Evolutionary conservation across 2,888 invertebrate genomes (phyloP).

Genomic region (Myathropa florea): DNA sequence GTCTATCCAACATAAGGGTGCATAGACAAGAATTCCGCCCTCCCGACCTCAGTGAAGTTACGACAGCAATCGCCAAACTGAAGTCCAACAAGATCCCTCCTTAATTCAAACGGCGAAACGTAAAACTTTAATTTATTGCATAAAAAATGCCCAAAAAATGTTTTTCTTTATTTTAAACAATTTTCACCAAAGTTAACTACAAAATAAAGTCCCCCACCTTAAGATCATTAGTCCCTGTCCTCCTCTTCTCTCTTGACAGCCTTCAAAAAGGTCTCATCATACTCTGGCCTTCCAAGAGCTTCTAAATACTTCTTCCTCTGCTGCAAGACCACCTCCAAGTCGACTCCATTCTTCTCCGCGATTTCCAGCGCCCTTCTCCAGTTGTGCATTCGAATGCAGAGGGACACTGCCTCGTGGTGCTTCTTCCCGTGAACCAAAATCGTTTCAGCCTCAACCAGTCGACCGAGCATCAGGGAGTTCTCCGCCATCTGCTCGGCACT

Average conservation of each 20-base stretch:
- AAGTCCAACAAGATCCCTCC: no score
- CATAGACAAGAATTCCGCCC: no score
- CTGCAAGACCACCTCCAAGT: conserved; percentile 75
- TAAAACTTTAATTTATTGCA: no score
- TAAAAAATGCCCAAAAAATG: no score
- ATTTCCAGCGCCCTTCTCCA: conserved; percentile 79
- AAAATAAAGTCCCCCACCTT: no score
- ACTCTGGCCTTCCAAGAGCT: conserved; percentile 77
- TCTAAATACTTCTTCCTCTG: conserved; percentile 78
- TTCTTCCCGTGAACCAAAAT: conserved; percentile 80
- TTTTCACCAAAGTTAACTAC: no score
- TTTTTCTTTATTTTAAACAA: no score
- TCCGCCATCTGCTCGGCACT: conserved; percentile 81
- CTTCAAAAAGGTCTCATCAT: conserved; percentile 76
- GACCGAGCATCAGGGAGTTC: conserved; percentile 79
- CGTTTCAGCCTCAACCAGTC: conserved; percentile 80
- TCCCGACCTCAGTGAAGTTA: no score
- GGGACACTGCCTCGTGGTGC: conserved; percentile 76
- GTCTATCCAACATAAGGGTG: no score
- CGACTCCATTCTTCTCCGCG: conserved; percentile 76
- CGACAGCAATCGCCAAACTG: no score
- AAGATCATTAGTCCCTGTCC: conserved; percentile 67
- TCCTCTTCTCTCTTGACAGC: conserved; percentile 72
- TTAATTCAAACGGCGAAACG: no score
- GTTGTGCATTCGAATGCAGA: conserved; percentile 79